Base-by-base conservation (phyloP, 2,888 invertebrate genomes). In the Dolichopus griseipennis region DNA sequence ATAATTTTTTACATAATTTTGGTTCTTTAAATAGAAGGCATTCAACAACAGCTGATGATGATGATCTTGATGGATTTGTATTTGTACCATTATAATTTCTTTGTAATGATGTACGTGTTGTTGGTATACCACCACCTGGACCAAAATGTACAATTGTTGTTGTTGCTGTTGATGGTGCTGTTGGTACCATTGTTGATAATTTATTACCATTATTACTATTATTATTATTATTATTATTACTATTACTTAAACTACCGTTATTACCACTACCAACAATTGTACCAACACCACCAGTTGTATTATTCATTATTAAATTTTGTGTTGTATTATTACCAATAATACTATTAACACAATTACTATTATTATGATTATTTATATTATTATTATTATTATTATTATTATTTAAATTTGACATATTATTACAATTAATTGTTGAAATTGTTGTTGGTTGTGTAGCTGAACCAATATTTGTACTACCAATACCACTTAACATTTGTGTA, bases 1-100 rank as follows among this genome's bases (percentile, higher is more conserved):
- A 70, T 1, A 81, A 72, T 74, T 83, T 85, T 84, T 73, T 88
- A 84, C 71, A 90, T 87, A 68, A 83, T 87, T 85, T 88, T 85
- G 80, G 90, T 88, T 66, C 91, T 89, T 68, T 87, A 85, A 79
- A 88, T 87, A 79, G 21, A 27, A 64, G 68, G 33, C 70, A 71
- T 22, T 69, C 68, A 3, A 69, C 22, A 18, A 69, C 52, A 34
- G 5, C 9, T 22, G 18, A 1, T 33, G 64, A 27, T 27, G 64
- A 34, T 41, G 41, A 12, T 41, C 41, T 41, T 12, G 12, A 6
- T 12, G 3, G 9, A 18, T 15, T 27, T 34, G n/a, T 33, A 64
- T 63, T 63, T 27, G 15, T 4, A 63, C 27, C 63, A 27, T 15
- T 34, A 63, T 69, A 71, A 65, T 67, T 69, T 52, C 69, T 68